These are phyloP conservation scores for Misgurnus mizolepis DNA, from an alignment of 2,113 vertebrate species.

Conservation along the genomic window DNA sequence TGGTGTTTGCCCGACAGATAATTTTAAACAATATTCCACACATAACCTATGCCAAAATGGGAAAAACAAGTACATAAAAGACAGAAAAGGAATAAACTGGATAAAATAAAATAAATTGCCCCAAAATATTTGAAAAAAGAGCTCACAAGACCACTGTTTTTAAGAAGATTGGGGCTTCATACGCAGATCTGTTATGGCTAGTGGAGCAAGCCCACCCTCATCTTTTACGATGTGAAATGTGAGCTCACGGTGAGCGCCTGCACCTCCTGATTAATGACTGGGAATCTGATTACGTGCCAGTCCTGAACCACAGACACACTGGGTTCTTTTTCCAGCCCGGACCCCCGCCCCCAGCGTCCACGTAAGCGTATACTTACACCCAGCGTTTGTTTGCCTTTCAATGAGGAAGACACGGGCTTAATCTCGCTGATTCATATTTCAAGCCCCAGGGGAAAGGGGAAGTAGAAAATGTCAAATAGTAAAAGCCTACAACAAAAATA, in stretches of 20 bases:
- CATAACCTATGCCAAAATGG: no score
- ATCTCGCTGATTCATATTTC: constrained; percentile 9
- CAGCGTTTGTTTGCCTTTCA: constrained; percentile 20
- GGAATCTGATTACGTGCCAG: constrained; percentile 53
- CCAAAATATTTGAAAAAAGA: background rate
- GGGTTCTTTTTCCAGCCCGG: constrained; percentile 10
- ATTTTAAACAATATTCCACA: no score
- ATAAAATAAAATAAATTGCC: constrained; percentile 6
- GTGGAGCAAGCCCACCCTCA: constrained; percentile 36
- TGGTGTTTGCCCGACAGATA: background rate
- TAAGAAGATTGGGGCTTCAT: background rate
- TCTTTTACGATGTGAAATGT: constrained; percentile 51
- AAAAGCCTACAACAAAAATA: constrained; percentile 19
- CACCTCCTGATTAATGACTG: constrained; percentile 45
- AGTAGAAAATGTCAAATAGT: background rate
- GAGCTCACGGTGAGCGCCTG: constrained; percentile 34
- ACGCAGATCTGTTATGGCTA: background rate
- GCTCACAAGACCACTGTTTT: background rate
- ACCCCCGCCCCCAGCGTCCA: background rate
- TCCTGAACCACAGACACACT: constrained; percentile 25
- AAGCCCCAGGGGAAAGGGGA: background rate
- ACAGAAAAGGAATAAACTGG: background rate
- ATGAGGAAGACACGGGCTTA: background rate
- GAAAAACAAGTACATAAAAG: no score
- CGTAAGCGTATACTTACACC: constrained; percentile 20